phyloP scores from a whole-genome alignment of 2,113 vertebrate genomes.

The Beaufortia kweichowensis region DNA sequence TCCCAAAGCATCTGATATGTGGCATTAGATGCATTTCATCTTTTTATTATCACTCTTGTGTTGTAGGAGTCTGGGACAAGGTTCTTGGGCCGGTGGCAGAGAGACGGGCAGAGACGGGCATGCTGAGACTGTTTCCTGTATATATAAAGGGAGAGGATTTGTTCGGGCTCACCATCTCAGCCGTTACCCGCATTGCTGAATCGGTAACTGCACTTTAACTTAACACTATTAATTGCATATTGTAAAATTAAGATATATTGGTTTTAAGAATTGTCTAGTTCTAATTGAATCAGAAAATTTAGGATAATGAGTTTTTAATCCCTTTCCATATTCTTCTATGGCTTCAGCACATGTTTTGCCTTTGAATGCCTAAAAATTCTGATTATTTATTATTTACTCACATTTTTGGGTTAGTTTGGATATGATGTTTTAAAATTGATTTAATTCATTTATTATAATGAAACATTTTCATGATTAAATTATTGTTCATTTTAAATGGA shows the following conservation, averaged over 20 bases:
- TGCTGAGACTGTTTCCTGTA: slow-evolving; percentile 90
- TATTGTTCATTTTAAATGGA: too few relatives aligned
- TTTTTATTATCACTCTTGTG: not conserved
- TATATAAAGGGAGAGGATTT: slow-evolving; percentile 96
- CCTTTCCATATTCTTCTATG: too few relatives aligned
- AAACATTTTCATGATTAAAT: too few relatives aligned
- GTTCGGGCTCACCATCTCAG: slow-evolving; percentile 91
- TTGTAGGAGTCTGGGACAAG: slow-evolving; percentile 93
- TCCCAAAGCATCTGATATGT: too few relatives aligned
- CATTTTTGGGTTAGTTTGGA: too few relatives aligned
- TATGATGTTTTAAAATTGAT: too few relatives aligned
- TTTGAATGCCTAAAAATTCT: too few relatives aligned
- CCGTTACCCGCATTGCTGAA: slow-evolving; percentile 90
- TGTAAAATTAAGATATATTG: not conserved
- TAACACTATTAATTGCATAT: not conserved
- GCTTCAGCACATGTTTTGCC: too few relatives aligned
- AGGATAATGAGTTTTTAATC: too few relatives aligned
- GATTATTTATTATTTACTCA: not conserved
- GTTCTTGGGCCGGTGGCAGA: slow-evolving; percentile 90
- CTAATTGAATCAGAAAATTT: too few relatives aligned
- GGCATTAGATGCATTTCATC: not conserved
- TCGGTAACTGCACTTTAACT: slow-evolving; percentile 68
- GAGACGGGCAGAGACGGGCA: slow-evolving; percentile 83
- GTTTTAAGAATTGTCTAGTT: too few relatives aligned
- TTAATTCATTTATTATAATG: too few relatives aligned